These are phyloP conservation scores for Parnassius orleans DNA, from an alignment of 2,888 invertebrate genomes.

Conservation along the genomic window DNA sequence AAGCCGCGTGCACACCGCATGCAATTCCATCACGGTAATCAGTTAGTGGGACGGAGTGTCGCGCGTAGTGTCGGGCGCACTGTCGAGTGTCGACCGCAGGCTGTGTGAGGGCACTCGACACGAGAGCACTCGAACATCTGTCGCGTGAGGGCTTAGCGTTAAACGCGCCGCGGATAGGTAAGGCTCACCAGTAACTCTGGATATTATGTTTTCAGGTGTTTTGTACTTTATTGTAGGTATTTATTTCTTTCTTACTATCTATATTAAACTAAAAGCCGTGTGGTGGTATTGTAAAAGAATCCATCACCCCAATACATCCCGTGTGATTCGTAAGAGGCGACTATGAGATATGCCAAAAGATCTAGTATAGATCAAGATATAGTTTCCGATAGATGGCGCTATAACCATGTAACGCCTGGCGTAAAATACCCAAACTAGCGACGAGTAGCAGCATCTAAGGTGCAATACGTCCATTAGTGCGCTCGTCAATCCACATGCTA, in stretches of 20 bases:
- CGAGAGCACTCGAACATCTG: slow-evolving; percentile 65
- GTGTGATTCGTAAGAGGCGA: no score
- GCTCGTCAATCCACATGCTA: no score
- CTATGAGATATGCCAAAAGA: no score
- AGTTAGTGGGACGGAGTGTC: slow-evolving; percentile 26
- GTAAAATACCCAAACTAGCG: no score
- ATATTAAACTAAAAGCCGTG: no score
- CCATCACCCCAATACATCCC: no score
- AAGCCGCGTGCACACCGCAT: slow-evolving; percentile 21
- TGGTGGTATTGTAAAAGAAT: no score
- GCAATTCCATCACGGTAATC: slow-evolving; percentile 26
- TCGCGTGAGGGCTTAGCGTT: slow-evolving; percentile 45
- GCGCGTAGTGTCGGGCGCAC: slow-evolving; percentile 27
- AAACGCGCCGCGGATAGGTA: slow-evolving; percentile 20
- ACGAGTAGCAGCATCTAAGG: no score
- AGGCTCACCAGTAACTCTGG: slow-evolving; percentile 2
- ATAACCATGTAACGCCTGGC: no score
- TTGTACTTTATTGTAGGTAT: slow-evolving; percentile 14
- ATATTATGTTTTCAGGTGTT: slow-evolving; percentile 16
- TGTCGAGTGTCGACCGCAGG: slow-evolving; percentile 48
- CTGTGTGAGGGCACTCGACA: slow-evolving; percentile 53
- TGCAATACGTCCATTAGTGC: no score
- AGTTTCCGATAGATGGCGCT: no score
- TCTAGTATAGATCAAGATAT: no score
- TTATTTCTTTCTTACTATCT: neutral